Conservation (phyloP, 2,113 vertebrate species). For the Pangasianodon gigas region DNA sequence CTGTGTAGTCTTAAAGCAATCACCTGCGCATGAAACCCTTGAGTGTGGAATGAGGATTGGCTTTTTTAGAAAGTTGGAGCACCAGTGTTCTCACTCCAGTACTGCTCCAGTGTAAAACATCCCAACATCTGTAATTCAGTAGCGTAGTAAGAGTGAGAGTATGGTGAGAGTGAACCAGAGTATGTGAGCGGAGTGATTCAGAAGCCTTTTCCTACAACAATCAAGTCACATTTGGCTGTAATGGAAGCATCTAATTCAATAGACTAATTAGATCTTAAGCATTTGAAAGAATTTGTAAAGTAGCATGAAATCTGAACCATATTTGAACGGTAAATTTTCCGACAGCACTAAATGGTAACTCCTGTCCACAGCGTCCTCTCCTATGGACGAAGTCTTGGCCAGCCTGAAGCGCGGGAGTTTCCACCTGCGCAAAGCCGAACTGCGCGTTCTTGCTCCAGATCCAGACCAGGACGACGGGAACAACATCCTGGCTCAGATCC, state of each 20-base stretch:
- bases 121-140: neutral
- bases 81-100: no score
- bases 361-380: slow-evolving; percentile 83
- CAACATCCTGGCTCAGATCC: slow-evolving; percentile 98
- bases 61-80: no score
- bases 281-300: neutral
- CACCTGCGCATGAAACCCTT: neutral
- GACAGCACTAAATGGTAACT: neutral
- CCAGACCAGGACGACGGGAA: slow-evolving; percentile 90
- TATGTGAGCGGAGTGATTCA: neutral
- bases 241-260: neutral
- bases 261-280: neutral
- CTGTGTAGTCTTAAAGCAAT: neutral
- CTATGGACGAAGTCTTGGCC: slow-evolving; percentile 97
- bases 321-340: neutral
- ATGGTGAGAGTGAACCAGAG: neutral
- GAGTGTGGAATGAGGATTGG: neutral
- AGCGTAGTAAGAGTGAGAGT: neutral
- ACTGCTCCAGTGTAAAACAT: neutral
- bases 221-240: neutral
- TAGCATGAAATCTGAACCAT: neutral
- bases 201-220: neutral
- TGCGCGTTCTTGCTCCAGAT: slow-evolving; percentile 88
- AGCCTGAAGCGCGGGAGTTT: slow-evolving; percentile 96
- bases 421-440: slow-evolving; percentile 94